A percentile compares a stretch with the other conserved stretches of the same genome.
These are phyloP conservation scores for Synergus umbraculus DNA, from an alignment of 2,888 invertebrate genomes.

Conservation along the genomic window DNA sequence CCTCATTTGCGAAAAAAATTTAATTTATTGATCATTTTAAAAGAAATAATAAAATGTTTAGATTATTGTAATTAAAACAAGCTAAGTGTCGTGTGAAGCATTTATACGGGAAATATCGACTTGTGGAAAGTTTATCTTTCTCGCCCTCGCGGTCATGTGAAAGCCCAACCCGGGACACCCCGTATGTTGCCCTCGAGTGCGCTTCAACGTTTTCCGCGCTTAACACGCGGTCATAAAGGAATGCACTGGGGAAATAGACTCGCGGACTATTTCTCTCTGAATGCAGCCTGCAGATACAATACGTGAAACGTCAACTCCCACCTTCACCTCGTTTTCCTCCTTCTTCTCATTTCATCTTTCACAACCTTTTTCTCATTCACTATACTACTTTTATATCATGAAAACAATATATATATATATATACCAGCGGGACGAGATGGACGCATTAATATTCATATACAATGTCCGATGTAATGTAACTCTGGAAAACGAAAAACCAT, in stretches of 20 bases:
- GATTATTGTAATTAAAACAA: background rate
- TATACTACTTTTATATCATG: background rate
- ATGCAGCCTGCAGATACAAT: conserved; percentile 50
- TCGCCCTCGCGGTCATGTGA: background rate
- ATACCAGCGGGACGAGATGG: background rate
- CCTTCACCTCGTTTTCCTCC: conserved; percentile 18
- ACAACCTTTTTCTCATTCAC: conserved; percentile 12
- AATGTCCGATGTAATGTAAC: conserved; percentile 3
- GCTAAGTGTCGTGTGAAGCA: background rate
- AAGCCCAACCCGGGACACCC: background rate
- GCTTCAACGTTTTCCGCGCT: conserved; percentile 30
- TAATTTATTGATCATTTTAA: background rate
- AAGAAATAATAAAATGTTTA: background rate
- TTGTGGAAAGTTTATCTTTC: background rate
- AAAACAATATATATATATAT: background rate
- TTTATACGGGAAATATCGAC: background rate
- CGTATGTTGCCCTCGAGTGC: background rate
- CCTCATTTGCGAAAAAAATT: background rate
- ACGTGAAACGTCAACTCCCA: conserved; percentile 47
- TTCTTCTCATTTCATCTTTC: conserved; percentile 18
- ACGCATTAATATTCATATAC: conserved; percentile 31
- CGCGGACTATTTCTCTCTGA: conserved; percentile 52
- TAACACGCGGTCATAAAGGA: conserved; percentile 51
- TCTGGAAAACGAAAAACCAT: background rate
- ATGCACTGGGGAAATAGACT: conserved; percentile 65